Conservation (phyloP, 2,888 invertebrate genomes). For the Onchidella celtica region DNA sequence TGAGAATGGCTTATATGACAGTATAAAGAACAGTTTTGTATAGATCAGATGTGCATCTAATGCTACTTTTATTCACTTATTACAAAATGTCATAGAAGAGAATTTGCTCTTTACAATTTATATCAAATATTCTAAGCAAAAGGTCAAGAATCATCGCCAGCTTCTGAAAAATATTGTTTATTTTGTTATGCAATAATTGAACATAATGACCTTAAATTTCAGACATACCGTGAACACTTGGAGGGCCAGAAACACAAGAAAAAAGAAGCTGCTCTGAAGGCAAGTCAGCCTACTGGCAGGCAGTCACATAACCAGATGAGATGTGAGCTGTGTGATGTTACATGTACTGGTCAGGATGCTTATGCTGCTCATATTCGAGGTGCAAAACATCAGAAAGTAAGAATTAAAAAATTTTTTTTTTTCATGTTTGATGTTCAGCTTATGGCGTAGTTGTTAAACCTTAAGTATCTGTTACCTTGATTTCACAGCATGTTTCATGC, state of each 20-base stretch:
- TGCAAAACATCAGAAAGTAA: slow-evolving; percentile 97
- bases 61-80: no score
- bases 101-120: no score
- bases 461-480: not conserved
- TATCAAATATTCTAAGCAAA: no score
- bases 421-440: not conserved
- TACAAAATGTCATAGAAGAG: no score
- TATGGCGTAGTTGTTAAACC: not conserved
- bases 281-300: slow-evolving; percentile 76
- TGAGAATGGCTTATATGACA: no score
- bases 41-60: no score
- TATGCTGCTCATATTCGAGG: slow-evolving; percentile 99
- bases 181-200: no score
- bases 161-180: no score
- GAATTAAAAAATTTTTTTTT: slow-evolving; percentile 11
- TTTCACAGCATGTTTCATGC: not conserved
- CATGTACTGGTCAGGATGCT: slow-evolving; percentile 98
- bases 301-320: slow-evolving; percentile 86
- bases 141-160: no score
- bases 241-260: slow-evolving; percentile 99
- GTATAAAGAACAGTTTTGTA: no score
- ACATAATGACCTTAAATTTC: no score
- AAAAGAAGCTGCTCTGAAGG: slow-evolving; percentile 92
- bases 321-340: slow-evolving; percentile 98
- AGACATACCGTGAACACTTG: slow-evolving; percentile 96